Evolutionary conservation across 2,797 vertebrate species (phyloP), one percentile per base, ranked within the genome.

Genomic region (Gastrophryne carolinensis): DNA sequence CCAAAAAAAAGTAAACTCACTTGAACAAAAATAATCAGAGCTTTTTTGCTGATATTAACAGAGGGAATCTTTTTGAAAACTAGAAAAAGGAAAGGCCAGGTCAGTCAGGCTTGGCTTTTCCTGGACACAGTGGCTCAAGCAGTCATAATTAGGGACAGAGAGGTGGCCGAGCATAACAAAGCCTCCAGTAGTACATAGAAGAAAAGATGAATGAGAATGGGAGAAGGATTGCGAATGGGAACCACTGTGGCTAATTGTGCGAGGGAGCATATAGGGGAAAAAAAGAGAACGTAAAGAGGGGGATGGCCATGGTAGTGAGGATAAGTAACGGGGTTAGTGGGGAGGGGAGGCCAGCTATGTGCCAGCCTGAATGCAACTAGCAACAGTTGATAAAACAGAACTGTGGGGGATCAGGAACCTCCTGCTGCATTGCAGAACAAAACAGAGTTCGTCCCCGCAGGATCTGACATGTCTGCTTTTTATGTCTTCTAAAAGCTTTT

Each of bases 191-290:
- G 66, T n/a, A n/a, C n/a, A n/a, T n/a, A n/a, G n/a, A n/a, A n/a
- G n/a, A n/a, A n/a, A n/a, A n/a, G 52, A 76, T 81, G 85, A 84
- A 82, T 30, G 70, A 73, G 54, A 64, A 80, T 73, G 80, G 80
- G 86, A 87, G 83, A 54, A 66, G 79, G 58, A 80, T 85, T 90
- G 90, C 89, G 80, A 83, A 81, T 83, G 83, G 84, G 86, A 87
- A 89, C 88, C 86, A 92, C 86, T 85, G 82, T 82, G 83, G 81
- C 88, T 90, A 89, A 91, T 91, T 90, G 89, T 91, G 88, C 89
- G 87, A 84, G 79, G 83, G 83, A 85, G 85, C 49, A 69, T 44
- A 88, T 85, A 85, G 85, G 71, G 24, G 39, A 41, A 49, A 41
- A 82, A 87, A 87, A 81, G 80, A 85, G 84, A 82, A 86, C 70